Conservation (phyloP, 2,113 vertebrate species). For the Heterotis niloticus region DNA sequence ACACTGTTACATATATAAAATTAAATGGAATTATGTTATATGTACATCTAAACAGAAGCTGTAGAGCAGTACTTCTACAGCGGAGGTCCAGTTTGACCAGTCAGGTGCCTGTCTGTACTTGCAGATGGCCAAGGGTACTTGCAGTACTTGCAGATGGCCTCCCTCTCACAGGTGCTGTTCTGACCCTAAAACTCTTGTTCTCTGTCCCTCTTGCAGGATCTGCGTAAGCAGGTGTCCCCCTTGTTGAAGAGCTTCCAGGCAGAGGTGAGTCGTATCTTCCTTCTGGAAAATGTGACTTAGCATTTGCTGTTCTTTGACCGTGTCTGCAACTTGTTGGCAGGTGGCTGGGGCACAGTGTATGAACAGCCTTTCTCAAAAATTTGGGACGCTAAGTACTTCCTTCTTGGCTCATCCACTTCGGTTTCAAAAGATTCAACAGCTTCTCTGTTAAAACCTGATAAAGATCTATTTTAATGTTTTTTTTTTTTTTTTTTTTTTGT, state of each 20-base stretch:
- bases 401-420: slow-evolving; percentile 51
- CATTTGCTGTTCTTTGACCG: too few species aligned
- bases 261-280: slow-evolving; percentile 77
- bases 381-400: not conserved
- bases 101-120: not conserved
- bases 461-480: not conserved
- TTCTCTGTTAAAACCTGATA: slow-evolving; percentile 32
- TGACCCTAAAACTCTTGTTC: slow-evolving; percentile 4
- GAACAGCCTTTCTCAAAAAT: too few species aligned
- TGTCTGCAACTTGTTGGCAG: too few species aligned
- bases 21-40: too few species aligned
- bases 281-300: not conserved
- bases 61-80: too few species aligned
- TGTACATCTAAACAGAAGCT: too few species aligned
- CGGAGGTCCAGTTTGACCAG: too few species aligned
- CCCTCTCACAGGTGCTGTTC: not conserved
- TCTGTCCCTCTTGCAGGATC: slow-evolving; percentile 71
- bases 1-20: too few species aligned
- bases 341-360: too few species aligned
- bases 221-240: slow-evolving; percentile 96
- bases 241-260: slow-evolving; percentile 98
- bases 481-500: slow-evolving; percentile 43
- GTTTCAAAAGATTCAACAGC: slow-evolving; percentile 41
- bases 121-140: not conserved
- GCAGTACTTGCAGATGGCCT: not conserved